A percentile compares a stretch with the other conserved stretches of the same genome.
Conservation (phyloP, 1,140 invertebrate genomes). For the Steinernema khuongi region DNA sequence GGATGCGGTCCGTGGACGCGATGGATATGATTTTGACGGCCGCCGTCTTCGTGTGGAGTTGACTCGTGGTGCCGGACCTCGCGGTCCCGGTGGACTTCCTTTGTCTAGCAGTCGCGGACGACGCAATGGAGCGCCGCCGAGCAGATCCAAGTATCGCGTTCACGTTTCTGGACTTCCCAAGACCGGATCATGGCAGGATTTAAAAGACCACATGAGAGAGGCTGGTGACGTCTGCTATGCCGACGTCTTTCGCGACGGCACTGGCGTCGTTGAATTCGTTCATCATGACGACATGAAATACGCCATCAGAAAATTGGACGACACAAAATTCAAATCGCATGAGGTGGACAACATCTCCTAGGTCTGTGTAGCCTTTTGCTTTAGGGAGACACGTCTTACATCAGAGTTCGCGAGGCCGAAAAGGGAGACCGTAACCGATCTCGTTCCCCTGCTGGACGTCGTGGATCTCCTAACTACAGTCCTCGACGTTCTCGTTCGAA, state of each 20-base stretch:
- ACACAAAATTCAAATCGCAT: conserved; percentile 92
- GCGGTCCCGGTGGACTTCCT: conserved; percentile 63
- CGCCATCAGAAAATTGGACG: conserved; percentile 92
- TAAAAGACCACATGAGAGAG: conserved; percentile 99
- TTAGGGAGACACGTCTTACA: conserved; percentile 44
- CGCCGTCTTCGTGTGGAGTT: conserved; percentile 93
- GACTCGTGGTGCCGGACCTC: conserved; percentile 67
- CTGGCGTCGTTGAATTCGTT: conserved; percentile 92
- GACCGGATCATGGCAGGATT: conserved; percentile 91
- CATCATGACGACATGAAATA: conserved; percentile 98
- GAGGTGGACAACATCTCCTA: conserved; percentile 73
- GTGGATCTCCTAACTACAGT: conserved; percentile 18
- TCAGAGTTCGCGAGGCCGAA: conserved; percentile 36
- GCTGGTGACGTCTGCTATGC: conserved; percentile 99
- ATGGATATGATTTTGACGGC: conserved; percentile 97
- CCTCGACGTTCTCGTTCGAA: conserved; percentile 20
- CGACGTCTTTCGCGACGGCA: conserved; percentile 97
- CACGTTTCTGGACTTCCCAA: conserved; percentile 69
- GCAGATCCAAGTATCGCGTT: conserved; percentile 53
- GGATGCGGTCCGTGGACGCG: conserved; percentile 88
- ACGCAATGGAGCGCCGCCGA: conserved; percentile 60
- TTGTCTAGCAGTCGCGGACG: conserved; percentile 35
- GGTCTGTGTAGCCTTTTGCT: background rate
- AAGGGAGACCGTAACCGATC: background rate
- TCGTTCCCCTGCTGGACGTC: conserved; percentile 13